Evolutionary conservation across 2,797 vertebrate genomes (phyloP).

Genomic region (Holocentrus rufus): DNA sequence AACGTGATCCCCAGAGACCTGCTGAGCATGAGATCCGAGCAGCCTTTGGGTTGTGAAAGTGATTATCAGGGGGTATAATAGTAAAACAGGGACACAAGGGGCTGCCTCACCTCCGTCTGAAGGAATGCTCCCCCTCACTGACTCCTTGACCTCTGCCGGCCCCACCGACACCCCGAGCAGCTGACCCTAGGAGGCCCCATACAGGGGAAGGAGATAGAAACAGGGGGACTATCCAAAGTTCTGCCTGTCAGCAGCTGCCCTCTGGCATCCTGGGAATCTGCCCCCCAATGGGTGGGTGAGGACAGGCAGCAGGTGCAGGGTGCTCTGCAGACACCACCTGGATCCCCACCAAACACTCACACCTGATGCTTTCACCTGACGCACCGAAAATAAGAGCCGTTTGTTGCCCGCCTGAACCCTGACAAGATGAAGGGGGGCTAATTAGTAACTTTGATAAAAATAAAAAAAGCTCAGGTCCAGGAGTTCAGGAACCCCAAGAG

Average conservation of each 20-base stretch:
- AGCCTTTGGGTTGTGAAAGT: slow-evolving; percentile 77
- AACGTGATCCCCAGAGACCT: slow-evolving; percentile 74
- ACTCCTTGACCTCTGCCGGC: slow-evolving; percentile 75
- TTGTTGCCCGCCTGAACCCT: slow-evolving; percentile 23
- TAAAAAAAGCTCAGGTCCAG: slow-evolving; percentile 35
- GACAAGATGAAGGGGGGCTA: slow-evolving; percentile 3
- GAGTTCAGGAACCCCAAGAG: slow-evolving; percentile 41
- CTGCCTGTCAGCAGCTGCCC: slow-evolving; percentile 84
- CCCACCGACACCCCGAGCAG: slow-evolving; percentile 70
- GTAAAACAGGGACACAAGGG: slow-evolving; percentile 68
- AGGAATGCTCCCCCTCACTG: slow-evolving; percentile 68
- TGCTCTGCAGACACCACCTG: slow-evolving; percentile 72
- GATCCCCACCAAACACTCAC: slow-evolving; percentile 63
- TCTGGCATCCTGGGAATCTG: slow-evolving; percentile 82
- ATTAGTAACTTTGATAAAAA: slow-evolving; percentile 33
- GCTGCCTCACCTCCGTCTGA: slow-evolving; percentile 68
- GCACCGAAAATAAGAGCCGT: slow-evolving; percentile 54
- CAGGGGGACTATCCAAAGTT: slow-evolving; percentile 58
- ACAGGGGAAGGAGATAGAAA: slow-evolving; percentile 56
- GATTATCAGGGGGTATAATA: slow-evolving; percentile 77
- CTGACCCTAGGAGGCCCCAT: slow-evolving; percentile 74
- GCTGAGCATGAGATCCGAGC: slow-evolving; percentile 63
- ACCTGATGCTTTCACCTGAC: slow-evolving; percentile 79
- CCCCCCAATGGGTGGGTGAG: slow-evolving; percentile 74
- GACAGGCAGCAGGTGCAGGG: slow-evolving; percentile 82